Evolutionary conservation across 2,113 vertebrate species (phyloP), one percentile per base, ranked within the genome.

Genomic region (Sebastes schlegelii): DNA sequence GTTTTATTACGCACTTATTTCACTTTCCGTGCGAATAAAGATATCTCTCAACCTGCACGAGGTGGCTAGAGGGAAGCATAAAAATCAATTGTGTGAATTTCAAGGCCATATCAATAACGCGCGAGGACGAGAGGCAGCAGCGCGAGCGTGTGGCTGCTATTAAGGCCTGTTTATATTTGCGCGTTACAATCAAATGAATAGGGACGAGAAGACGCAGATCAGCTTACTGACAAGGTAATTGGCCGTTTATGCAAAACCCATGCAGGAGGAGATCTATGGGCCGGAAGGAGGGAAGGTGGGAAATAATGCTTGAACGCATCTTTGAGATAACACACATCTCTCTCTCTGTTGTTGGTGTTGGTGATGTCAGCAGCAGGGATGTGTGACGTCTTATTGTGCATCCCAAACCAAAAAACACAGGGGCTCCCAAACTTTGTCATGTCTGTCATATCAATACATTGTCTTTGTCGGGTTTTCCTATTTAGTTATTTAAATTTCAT

Each of bases 1-100:
- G 95, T 95, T 96, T 96, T 96, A 96, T 96, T 95, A 95, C 95
- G 92, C 93, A 95, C 94, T 96, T 96, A 95, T 95, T 96, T 95
- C 95, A 95, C 94, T 93, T 95, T 96, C 94, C 87, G 91, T 88
- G 92, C 90, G 94, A 95, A 95, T 95, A 94, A 93, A 95, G 94
- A 96, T 94, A 95, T 95, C 94, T 95, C 95, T 96, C 93, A 63
- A 86, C 92, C 26, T 86, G 92, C 94, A 93, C 93, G 90, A 94
- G 91, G 92, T 94, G 95, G 94, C 95, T 95, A 94, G 92, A 89
- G 95, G 95, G 95, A 95, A 95, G 94, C 93, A 96, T 95, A 95
- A 95, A 96, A 96, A 96, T 96, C 95, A 96, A 96, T 96, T 96
- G 93, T 93, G 92, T 91, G 94, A 86, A 95, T 94, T 93, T 86